A percentile compares a stretch with the other conserved stretches of the same genome.
Conservation (phyloP, 1,140 invertebrate genomes). For the Homalodisca vitripennis region DNA sequence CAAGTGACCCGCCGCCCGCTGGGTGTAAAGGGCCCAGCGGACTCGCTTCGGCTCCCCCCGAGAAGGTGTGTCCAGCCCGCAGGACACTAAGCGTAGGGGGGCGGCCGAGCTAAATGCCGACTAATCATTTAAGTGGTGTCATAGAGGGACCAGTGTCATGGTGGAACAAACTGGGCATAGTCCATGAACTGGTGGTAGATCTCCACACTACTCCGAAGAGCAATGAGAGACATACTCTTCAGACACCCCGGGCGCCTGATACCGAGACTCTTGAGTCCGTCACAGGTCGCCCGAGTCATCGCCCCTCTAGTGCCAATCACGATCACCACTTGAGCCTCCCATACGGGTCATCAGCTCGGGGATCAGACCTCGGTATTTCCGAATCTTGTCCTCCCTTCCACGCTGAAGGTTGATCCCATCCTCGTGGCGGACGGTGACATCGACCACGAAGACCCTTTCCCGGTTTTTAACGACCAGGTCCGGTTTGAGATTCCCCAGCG, state of each 20-base stretch:
- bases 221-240: constrained; percentile 43
- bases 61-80: background rate
- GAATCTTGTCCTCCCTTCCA: constrained; percentile 23
- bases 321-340: constrained; percentile 30
- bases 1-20: background rate
- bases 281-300: constrained; percentile 40
- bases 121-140: background rate
- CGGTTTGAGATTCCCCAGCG: constrained; percentile 31
- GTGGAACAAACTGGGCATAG: background rate
- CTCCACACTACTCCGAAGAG: constrained; percentile 42
- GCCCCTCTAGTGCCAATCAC: constrained; percentile 44
- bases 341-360: constrained; percentile 31
- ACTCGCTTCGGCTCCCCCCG: background rate
- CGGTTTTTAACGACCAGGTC: constrained; percentile 27
- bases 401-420: constrained; percentile 37
- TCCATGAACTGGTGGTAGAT: constrained; percentile 43
- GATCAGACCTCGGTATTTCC: constrained; percentile 37
- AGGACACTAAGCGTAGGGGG: background rate
- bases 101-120: background rate
- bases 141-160: background rate
- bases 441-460: constrained; percentile 40
- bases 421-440: constrained; percentile 46
- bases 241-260: constrained; percentile 39
- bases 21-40: background rate
- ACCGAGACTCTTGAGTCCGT: background rate